Evolutionary conservation across 2,113 vertebrate genomes (phyloP).

Genomic region (Syngnathus floridae): DNA sequence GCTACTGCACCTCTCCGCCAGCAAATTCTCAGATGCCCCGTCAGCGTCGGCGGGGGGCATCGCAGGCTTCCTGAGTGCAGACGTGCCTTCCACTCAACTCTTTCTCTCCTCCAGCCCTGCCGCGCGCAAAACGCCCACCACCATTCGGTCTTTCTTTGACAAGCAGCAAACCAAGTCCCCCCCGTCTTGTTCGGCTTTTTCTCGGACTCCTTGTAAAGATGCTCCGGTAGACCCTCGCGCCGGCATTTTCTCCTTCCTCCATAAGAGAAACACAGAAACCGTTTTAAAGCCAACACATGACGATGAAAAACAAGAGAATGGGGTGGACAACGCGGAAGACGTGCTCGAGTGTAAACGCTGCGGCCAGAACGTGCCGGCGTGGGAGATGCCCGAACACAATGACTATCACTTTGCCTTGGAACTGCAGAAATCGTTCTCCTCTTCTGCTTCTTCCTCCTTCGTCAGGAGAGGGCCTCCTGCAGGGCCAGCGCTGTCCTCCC

Average conservation of each 20-base stretch:
- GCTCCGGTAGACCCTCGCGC: not conserved
- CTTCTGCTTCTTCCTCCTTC: slow-evolving; percentile 29
- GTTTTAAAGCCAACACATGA: not conserved
- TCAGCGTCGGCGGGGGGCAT: slow-evolving; percentile 72
- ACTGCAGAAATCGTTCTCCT: slow-evolving; percentile 80
- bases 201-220: slow-evolving; percentile 9
- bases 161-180: slow-evolving; percentile 47
- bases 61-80: slow-evolving; percentile 73
- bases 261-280: slow-evolving; percentile 53
- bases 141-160: slow-evolving; percentile 82
- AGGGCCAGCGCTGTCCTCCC: slow-evolving; percentile 19
- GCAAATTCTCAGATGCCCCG: slow-evolving; percentile 76
- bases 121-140: slow-evolving; percentile 47
- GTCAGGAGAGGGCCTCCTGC: slow-evolving; percentile 9
- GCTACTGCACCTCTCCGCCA: slow-evolving; percentile 79
- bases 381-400: slow-evolving; percentile 89
- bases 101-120: slow-evolving; percentile 12
- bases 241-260: slow-evolving; percentile 64
- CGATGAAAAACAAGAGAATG: not conserved
- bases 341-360: slow-evolving; percentile 81
- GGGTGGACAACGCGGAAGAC: slow-evolving; percentile 58
- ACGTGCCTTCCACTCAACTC: slow-evolving; percentile 55
- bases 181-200: not conserved
- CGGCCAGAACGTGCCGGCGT: slow-evolving; percentile 72
- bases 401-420: slow-evolving; percentile 94